Conservation (phyloP, 2,797 vertebrate genomes). For the Denticeps clupeoides region DNA sequence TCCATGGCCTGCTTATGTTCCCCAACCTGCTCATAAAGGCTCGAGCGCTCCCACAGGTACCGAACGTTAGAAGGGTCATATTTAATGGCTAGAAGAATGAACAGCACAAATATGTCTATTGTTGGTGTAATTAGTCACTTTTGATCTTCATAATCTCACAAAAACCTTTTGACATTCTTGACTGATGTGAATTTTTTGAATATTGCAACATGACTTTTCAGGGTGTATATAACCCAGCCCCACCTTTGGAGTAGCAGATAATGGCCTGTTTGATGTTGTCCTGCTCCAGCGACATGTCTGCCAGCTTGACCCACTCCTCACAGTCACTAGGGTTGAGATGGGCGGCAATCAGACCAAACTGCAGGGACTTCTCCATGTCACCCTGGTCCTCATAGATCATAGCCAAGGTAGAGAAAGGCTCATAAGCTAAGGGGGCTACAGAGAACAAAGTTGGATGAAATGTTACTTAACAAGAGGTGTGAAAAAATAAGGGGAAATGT, state of each 20-base stretch:
- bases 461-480: no score
- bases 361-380: constrained; percentile 86
- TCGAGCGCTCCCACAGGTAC: constrained; percentile 89
- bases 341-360: constrained; percentile 91
- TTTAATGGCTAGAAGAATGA: constrained; percentile 78
- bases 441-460: neutral
- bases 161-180: no score
- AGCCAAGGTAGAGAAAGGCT: constrained; percentile 93
- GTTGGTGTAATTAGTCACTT: neutral
- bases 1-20: constrained; percentile 96
- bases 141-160: no score
- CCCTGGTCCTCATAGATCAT: constrained; percentile 97
- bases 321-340: constrained; percentile 94
- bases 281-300: constrained; percentile 94
- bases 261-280: constrained; percentile 92
- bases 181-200: no score
- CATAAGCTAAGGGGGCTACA: constrained; percentile 86
- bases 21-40: constrained; percentile 84
- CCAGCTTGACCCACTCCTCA: constrained; percentile 90
- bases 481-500: no score
- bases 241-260: constrained; percentile 89
- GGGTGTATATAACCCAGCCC: neutral
- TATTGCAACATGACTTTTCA: no score
- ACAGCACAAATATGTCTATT: no score
- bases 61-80: constrained; percentile 86